Evolutionary conservation across 2,888 invertebrate genomes (phyloP), one percentile per base, ranked within the genome.

Genomic region (Phrixothrix hirtus): DNA sequence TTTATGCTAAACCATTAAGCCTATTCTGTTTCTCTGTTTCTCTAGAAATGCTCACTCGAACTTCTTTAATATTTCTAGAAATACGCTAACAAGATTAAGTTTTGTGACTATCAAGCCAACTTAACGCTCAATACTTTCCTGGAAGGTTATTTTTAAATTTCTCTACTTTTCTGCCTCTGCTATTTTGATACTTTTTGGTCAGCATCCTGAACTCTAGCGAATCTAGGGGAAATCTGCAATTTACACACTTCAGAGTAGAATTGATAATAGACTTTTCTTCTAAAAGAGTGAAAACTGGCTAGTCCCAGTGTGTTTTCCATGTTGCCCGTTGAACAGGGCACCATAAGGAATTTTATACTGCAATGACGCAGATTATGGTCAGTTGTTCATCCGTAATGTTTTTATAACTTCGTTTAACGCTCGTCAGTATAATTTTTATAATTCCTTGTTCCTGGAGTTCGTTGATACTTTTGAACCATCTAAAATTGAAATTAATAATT

Each of bases 131-230:
- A 13, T 64, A 59, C 11, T 48, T 48, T 5, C 52, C 47, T 14
- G 55, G 62, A 12, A 59, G 39, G 53, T 62, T 62, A 36, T 60
- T 54, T 29, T 37, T 46, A 44, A 63, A 66, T 45, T 41, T 51
- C 6, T 13, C 26, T 36, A 61, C 55, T 1, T 13, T 48, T 21
- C 55, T 29, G 5, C 62, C 62, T 11, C 27, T 12, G 9, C 53
- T 35, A 31, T 66, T 60, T 11, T 66, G 45, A 56, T 63, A 65
- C 10, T 26, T 44, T 39, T 65, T 65, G 2, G 58, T 57, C 17
- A 64, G 44, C 43, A 59, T 44, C 49, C 58, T 17, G 1, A 67
- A 17, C 27, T 65, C 62, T 9, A 58, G 30, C 1, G 43, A 14
- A 53, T 51, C 49, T 25, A 63, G 35, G 9, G 63, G 62, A 48